Percentiles rank a stretch among this genome's conserved stretches.
phyloP scores from a whole-genome alignment of 2,888 invertebrate species.

The Neoascia interrupta region DNA sequence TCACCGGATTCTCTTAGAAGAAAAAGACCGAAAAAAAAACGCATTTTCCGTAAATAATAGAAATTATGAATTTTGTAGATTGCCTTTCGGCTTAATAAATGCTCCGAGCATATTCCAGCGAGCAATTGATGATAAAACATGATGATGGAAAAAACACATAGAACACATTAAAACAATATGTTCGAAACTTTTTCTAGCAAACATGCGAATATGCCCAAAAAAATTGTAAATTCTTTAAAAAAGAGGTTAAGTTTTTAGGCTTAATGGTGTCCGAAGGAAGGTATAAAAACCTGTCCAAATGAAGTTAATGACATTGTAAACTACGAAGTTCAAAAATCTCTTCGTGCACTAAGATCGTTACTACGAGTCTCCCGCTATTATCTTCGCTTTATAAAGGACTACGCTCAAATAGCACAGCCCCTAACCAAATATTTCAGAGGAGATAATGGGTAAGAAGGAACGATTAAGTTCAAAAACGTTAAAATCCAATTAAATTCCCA shows the following conservation, averaged over 20 bases:
- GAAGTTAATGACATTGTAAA: background rate
- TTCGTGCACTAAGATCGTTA: background rate
- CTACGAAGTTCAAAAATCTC: background rate
- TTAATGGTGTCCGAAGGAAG: too few relatives aligned
- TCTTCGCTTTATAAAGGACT: background rate
- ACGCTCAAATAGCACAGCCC: slow-evolving; percentile 17
- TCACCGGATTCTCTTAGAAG: background rate
- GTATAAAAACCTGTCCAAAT: too few relatives aligned
- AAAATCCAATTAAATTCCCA: slow-evolving; percentile 28
- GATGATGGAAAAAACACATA: background rate
- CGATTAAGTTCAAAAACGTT: slow-evolving; percentile 39
- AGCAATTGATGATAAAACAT: slow-evolving; percentile 2
- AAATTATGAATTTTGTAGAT: slow-evolving; percentile 9
- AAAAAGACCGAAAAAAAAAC: background rate
- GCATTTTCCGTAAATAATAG: slow-evolving; percentile 1
- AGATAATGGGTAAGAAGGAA: slow-evolving; percentile 38
- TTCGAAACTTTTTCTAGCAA: background rate
- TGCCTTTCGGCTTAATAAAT: slow-evolving; percentile 8
- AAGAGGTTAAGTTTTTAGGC: too few relatives aligned
- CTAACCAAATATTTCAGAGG: too few relatives aligned
- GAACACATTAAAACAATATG: background rate
- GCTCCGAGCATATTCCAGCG: slow-evolving; percentile 3
- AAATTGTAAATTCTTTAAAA: background rate
- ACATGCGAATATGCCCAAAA: background rate
- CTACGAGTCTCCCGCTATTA: background rate